These are phyloP conservation scores for Myripristis murdjan DNA, from an alignment of 2,797 vertebrate genomes.

Conservation along the genomic window DNA sequence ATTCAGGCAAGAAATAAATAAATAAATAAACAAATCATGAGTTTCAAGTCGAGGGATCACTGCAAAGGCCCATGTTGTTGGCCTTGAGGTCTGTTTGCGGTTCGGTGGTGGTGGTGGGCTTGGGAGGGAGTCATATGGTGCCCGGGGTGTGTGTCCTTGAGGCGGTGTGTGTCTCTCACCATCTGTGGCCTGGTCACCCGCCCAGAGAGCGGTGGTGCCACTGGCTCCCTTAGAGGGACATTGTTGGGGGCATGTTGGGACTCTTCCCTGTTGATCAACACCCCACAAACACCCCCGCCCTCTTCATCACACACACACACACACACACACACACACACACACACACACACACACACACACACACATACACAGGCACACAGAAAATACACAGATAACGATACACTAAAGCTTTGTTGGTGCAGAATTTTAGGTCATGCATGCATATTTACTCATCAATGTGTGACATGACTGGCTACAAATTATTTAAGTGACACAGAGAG, in stretches of 20 bases:
- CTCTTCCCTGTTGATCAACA: slow-evolving; percentile 43
- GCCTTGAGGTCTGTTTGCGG: slow-evolving; percentile 26
- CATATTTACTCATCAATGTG: not conserved
- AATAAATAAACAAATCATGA: not conserved
- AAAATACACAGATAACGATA: slow-evolving; percentile 11
- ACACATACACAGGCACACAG: slow-evolving; percentile 13
- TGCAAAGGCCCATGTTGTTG: slow-evolving; percentile 12
- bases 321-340: not conserved
- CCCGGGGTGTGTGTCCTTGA: slow-evolving; percentile 64
- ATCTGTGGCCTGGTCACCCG: slow-evolving; percentile 79
- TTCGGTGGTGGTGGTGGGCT: slow-evolving; percentile 44
- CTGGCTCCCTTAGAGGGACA: slow-evolving; percentile 67
- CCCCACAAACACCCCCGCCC: no score
- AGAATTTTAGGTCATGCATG: not conserved
- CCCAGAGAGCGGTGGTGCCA: slow-evolving; percentile 69
- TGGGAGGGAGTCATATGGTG: slow-evolving; percentile 69
- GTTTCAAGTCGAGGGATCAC: not conserved
- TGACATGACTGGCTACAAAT: not conserved
- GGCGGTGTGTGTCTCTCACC: slow-evolving; percentile 59
- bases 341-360: slow-evolving; percentile 8
- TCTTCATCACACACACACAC: slow-evolving; percentile 14
- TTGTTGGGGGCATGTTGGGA: slow-evolving; percentile 66
- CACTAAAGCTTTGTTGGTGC: not conserved
- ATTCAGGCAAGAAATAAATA: no score
- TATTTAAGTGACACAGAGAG: not conserved